phyloP scores from a whole-genome alignment of 2,888 invertebrate species.

The Siphlonurus alternatus region DNA sequence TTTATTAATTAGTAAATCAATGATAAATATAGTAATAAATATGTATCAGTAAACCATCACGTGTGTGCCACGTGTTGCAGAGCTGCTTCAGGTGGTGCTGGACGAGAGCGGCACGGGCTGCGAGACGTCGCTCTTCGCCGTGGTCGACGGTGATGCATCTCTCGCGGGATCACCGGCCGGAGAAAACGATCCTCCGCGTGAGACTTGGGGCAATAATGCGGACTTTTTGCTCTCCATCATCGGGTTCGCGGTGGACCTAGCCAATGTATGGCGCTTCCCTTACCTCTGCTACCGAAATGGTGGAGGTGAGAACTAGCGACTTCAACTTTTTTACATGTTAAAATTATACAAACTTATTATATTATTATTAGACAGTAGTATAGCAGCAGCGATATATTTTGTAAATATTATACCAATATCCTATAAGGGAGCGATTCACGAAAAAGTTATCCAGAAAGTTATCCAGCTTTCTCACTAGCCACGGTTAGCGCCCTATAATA shows the following conservation, averaged over 20 bases:
- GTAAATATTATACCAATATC: no score
- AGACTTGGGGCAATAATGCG: constrained; percentile 66
- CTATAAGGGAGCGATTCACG: no score
- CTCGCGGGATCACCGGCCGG: constrained; percentile 1
- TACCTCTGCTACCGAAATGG: constrained; percentile 64
- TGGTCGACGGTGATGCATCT: neutral
- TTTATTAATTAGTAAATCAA: no score
- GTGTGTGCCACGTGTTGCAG: neutral
- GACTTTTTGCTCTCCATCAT: constrained; percentile 71
- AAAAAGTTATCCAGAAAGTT: no score
- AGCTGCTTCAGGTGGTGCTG: neutral
- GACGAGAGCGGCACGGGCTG: neutral
- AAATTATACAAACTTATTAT: no score
- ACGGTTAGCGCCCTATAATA: no score
- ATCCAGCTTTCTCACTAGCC: no score
- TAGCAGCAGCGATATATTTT: no score
- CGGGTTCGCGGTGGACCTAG: constrained; percentile 69
- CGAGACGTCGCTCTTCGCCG: neutral
- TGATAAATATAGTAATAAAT: no score
- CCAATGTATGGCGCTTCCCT: constrained; percentile 75
- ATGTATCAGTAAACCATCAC: no score
- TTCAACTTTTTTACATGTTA: no score
- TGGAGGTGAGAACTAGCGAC: constrained; percentile 47
- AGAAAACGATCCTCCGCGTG: constrained; percentile 37
- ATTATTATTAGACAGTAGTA: no score